These are phyloP conservation scores for Eufriesea mexicana DNA, from an alignment of 1,140 invertebrate species.

Conservation along the genomic window DNA sequence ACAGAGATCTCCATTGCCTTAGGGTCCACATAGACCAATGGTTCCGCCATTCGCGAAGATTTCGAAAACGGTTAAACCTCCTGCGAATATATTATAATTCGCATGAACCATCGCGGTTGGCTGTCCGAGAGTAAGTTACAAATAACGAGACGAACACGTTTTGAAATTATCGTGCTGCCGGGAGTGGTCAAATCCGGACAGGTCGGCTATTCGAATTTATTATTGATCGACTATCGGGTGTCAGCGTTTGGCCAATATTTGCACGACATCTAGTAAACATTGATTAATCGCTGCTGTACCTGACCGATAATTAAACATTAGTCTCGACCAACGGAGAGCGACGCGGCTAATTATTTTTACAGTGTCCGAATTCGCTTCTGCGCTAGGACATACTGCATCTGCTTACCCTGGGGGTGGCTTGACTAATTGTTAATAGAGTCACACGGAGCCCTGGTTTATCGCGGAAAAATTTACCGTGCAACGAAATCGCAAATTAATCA, in stretches of 20 bases:
- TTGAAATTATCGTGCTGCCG: neutral
- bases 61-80: too few relatives aligned
- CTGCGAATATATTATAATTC: neutral
- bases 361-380: neutral
- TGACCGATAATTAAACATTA: slow-evolving; percentile 23
- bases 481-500: too few relatives aligned
- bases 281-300: slow-evolving; percentile 22
- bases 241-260: slow-evolving; percentile 29
- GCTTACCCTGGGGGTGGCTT: too few relatives aligned
- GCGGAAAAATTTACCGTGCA: too few relatives aligned
- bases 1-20: too few relatives aligned
- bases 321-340: neutral
- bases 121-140: slow-evolving; percentile 4
- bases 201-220: slow-evolving; percentile 20
- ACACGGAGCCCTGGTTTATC: too few relatives aligned
- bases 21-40: too few relatives aligned
- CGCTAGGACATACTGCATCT: too few relatives aligned
- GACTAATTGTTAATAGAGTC: too few relatives aligned
- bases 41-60: too few relatives aligned
- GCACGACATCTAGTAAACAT: slow-evolving; percentile 22
- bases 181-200: neutral
- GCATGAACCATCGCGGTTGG: neutral
- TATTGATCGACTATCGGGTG: slow-evolving; percentile 36
- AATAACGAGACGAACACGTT: neutral
- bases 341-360: neutral